Evolutionary conservation across 1,140 invertebrate species (phyloP).

Genomic region (Frieseomelitta varia): DNA sequence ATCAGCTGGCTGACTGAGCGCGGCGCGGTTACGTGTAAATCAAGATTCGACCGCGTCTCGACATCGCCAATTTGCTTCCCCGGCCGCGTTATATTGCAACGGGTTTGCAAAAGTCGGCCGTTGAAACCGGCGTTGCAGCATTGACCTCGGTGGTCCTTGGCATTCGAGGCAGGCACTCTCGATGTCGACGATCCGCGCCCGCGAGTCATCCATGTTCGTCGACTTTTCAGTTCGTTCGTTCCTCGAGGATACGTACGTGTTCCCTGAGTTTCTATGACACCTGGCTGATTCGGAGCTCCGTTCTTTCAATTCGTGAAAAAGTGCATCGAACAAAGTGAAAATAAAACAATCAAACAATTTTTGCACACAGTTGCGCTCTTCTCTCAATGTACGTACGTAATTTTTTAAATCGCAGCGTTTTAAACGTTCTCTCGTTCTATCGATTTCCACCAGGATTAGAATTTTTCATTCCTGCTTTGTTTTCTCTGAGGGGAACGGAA

Average conservation of each 20-base stretch:
- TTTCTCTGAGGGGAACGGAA: background rate
- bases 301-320: too few species aligned
- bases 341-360: too few species aligned
- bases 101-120: conserved; percentile 41
- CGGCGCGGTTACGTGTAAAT: conserved; percentile 53
- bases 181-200: conserved; percentile 22
- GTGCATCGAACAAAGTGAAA: too few species aligned
- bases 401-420: too few species aligned
- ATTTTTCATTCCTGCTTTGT: background rate
- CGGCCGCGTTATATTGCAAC: conserved; percentile 22
- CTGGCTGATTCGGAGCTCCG: too few species aligned
- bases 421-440: background rate
- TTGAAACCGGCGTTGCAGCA: conserved; percentile 36
- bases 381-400: too few species aligned
- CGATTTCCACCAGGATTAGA: background rate
- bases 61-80: conserved; percentile 58
- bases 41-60: conserved; percentile 48
- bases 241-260: background rate
- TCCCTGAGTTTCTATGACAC: background rate
- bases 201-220: conserved; percentile 18
- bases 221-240: background rate
- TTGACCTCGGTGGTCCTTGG: conserved; percentile 54
- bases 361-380: too few species aligned
- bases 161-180: conserved; percentile 37
- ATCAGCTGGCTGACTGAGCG: conserved; percentile 37